A percentile compares a stretch with the other conserved stretches of the same genome.
These are phyloP conservation scores for Jacana jacana DNA, from an alignment of 2,113 vertebrate species.

Conservation along the genomic window DNA sequence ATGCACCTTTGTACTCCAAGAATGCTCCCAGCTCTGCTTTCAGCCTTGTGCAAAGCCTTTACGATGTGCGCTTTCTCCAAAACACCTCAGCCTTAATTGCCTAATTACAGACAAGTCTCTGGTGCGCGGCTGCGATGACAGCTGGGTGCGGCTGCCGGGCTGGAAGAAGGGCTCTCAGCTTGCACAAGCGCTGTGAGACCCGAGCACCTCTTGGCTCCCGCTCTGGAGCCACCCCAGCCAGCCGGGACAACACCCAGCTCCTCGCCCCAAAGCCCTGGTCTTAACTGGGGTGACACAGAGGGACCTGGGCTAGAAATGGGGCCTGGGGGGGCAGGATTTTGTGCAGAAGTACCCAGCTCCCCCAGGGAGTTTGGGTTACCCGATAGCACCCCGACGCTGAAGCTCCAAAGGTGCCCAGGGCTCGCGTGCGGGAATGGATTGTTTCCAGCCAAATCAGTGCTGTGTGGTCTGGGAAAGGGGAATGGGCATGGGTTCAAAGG, in stretches of 20 bases:
- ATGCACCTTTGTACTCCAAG: conserved; percentile 77
- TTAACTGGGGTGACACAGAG: not conserved
- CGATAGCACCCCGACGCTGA: accelerated
- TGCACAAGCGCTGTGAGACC: not conserved
- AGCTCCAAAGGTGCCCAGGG: not conserved
- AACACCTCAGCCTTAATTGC: not conserved
- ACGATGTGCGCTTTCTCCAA: not conserved
- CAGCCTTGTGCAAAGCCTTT: conserved; percentile 41
- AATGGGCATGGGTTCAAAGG: not conserved
- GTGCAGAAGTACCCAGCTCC: not conserved
- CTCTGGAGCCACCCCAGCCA: not conserved
- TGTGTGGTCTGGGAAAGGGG: not conserved
- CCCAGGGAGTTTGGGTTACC: not conserved
- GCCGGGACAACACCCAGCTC: accelerated
- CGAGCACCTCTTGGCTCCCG: not conserved
- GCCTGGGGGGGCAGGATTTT: not conserved
- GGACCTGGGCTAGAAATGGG: not conserved
- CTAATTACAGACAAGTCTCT: not conserved
- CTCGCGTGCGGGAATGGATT: accelerated
- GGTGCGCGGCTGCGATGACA: not conserved
- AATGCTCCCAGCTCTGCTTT: conserved; percentile 59
- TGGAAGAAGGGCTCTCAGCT: not conserved
- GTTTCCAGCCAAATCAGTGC: not conserved
- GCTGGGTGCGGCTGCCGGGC: not conserved
- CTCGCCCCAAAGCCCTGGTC: not conserved